These are phyloP conservation scores for Lasius fuliginosus DNA, from an alignment of 2,888 invertebrate genomes.

Conservation along the genomic window DNA sequence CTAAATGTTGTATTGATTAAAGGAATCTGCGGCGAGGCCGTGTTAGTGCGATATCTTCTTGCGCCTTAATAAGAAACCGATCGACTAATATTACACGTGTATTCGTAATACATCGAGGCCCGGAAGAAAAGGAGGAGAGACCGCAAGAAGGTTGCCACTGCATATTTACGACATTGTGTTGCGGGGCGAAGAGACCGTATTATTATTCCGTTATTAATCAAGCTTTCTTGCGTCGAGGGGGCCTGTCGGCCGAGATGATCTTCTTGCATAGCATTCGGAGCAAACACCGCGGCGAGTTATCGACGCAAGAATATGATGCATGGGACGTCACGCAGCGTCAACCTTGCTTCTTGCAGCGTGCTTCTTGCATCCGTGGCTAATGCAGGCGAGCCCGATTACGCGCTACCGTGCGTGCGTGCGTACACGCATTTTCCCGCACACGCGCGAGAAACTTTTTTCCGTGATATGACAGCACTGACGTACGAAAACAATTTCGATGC, in stretches of 20 bases:
- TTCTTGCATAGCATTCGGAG: constrained; percentile 76
- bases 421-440: constrained; percentile 40
- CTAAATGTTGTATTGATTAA: neutral
- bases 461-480: neutral
- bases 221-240: constrained; percentile 78
- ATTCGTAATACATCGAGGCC: constrained; percentile 34
- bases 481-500: neutral
- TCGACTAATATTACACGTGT: constrained; percentile 50
- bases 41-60: constrained; percentile 41
- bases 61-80: constrained; percentile 42
- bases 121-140: constrained; percentile 9
- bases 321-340: constrained; percentile 78
- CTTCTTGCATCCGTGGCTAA: constrained; percentile 63
- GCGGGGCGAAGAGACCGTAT: constrained; percentile 70
- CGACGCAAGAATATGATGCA: constrained; percentile 79
- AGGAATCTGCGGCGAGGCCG: neutral
- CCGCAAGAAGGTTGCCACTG: constrained; percentile 32
- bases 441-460: constrained; percentile 41
- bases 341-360: constrained; percentile 67
- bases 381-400: constrained; percentile 72
- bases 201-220: constrained; percentile 85
- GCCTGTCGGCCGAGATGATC: constrained; percentile 76
- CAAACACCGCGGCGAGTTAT: constrained; percentile 75
- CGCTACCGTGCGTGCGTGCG: constrained; percentile 40
- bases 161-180: constrained; percentile 57